These are phyloP conservation scores for Aegypius monachus DNA, from an alignment of 2,113 vertebrate species.

Conservation along the genomic window DNA sequence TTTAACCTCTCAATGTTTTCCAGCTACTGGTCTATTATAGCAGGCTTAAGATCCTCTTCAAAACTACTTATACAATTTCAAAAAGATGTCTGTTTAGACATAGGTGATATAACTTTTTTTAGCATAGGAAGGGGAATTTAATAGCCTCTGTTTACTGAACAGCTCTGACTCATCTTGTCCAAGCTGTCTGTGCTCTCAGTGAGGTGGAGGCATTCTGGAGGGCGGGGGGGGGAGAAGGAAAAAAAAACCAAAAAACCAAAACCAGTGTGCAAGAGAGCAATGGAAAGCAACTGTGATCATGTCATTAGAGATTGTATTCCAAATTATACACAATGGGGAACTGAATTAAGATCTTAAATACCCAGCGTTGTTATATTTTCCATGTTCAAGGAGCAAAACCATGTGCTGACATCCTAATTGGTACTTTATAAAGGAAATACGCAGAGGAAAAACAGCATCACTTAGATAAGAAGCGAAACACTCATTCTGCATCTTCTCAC, in stretches of 20 bases:
- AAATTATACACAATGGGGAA: not conserved
- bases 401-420: not conserved
- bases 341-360: not conserved
- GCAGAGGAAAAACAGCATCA: not conserved
- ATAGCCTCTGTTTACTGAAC: slow-evolving; percentile 15
- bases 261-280: not conserved
- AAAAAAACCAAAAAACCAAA: not conserved
- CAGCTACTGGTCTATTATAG: not conserved
- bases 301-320: not conserved
- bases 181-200: slow-evolving; percentile 18
- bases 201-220: not conserved
- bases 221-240: not conserved
- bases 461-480: not conserved
- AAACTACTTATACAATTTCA: not conserved
- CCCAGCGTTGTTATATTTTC: not conserved
- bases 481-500: not conserved
- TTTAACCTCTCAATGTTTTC: not conserved
- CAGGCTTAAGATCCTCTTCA: not conserved
- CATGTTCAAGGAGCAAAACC: not conserved
- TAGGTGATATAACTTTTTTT: not conserved
- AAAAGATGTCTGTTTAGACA: not conserved
- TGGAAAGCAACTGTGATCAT: not conserved
- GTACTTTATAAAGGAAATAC: not conserved
- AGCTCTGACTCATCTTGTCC: slow-evolving; percentile 46
- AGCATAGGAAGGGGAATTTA: not conserved